Evolutionary conservation across 1,140 invertebrate genomes (phyloP).

Genomic region (Drosophila elegans): DNA sequence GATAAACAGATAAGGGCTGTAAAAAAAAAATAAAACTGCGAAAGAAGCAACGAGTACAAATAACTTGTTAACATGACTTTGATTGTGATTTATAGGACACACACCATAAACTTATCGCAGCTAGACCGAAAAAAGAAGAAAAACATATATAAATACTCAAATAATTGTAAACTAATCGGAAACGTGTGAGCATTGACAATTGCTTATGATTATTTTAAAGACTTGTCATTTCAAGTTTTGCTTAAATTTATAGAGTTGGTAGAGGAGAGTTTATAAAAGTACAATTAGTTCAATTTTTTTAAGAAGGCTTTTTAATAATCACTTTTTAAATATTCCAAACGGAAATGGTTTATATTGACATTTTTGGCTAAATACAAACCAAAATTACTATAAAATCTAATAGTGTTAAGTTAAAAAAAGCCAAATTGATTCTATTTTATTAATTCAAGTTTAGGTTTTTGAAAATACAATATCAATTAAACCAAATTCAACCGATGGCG

Average conservation of each 20-base stretch:
- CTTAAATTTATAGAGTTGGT: neutral
- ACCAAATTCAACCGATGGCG: too few species aligned
- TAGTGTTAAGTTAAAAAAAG: too few species aligned
- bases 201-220: neutral
- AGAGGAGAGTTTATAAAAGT: too few species aligned
- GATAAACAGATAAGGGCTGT: conserved; percentile 56
- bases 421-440: too few species aligned
- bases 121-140: conserved; percentile 4
- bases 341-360: too few species aligned
- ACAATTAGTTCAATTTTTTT: too few species aligned
- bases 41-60: conserved; percentile 37
- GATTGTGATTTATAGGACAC: conserved; percentile 60
- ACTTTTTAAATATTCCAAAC: too few species aligned
- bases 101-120: conserved; percentile 53
- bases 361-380: too few species aligned
- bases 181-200: conserved; percentile 12
- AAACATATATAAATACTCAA: conserved; percentile 1
- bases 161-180: conserved; percentile 23
- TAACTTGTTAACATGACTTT: conserved; percentile 62
- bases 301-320: too few species aligned
- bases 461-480: too few species aligned
- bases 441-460: too few species aligned
- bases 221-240: neutral
- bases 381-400: too few species aligned
- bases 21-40: conserved; percentile 37